phyloP scores from a whole-genome alignment of 2,888 invertebrate genomes.

The Agrilus biguttatus region DNA sequence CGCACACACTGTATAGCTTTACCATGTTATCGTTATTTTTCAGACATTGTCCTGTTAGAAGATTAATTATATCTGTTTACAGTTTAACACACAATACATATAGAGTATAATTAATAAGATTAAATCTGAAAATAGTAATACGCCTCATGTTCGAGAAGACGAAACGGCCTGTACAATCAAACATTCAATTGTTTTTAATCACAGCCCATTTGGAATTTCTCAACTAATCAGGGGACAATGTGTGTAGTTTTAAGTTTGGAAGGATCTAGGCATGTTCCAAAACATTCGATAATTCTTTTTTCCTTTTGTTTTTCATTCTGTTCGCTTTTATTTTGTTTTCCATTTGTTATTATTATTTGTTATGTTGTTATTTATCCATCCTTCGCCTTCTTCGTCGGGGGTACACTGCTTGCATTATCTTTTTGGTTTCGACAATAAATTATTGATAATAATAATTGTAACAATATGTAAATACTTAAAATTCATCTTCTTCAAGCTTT shows the following conservation, averaged over 20 bases:
- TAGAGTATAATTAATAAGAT: slow-evolving; percentile 25
- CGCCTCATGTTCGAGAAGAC: slow-evolving; percentile 38
- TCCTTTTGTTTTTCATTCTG: too few species aligned
- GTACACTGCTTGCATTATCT: too few species aligned
- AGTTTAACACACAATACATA: slow-evolving; percentile 19
- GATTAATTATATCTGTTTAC: slow-evolving; percentile 11
- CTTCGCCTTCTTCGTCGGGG: too few species aligned
- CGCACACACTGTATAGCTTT: too few species aligned
- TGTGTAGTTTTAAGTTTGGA: slow-evolving; percentile 4
- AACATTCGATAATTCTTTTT: slow-evolving; percentile 1
- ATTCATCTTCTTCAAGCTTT: slow-evolving; percentile 13
- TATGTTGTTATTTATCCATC: too few species aligned
- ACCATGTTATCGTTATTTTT: too few species aligned
- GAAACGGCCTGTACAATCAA: slow-evolving; percentile 56
- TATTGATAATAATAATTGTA: too few species aligned
- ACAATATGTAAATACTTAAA: slow-evolving; percentile 4
- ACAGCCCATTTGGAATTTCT: slow-evolving; percentile 71
- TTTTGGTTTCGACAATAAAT: too few species aligned
- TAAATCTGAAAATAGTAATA: slow-evolving; percentile 29
- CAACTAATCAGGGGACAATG: slow-evolving; percentile 25
- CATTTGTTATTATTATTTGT: too few species aligned
- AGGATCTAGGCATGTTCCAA: slow-evolving; percentile 8
- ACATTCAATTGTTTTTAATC: slow-evolving; percentile 53
- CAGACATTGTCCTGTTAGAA: background rate
- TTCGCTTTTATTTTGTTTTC: too few species aligned